Conservation (phyloP, 2,113 vertebrate genomes). For the Myodes glareolus region DNA sequence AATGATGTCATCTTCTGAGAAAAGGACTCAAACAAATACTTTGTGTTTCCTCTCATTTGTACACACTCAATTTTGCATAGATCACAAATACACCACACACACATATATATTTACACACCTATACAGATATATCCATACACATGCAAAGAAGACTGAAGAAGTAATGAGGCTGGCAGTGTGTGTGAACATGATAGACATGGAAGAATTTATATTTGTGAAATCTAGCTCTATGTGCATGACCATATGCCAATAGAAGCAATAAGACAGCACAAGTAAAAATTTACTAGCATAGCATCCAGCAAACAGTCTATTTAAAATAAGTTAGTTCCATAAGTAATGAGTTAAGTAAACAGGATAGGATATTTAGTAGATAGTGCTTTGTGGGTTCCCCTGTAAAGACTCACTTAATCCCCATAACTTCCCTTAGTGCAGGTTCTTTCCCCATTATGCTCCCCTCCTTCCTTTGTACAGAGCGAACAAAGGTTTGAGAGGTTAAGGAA, state of each 20-base stretch:
- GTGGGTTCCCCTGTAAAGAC: neutral
- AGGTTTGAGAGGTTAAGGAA: constrained; percentile 48
- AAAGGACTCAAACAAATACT: neutral
- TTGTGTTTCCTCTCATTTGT: neutral
- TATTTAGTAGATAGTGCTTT: constrained; percentile 27
- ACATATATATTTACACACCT: too few relatives aligned
- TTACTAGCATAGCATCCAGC: neutral
- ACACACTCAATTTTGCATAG: neutral
- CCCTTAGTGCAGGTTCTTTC: neutral
- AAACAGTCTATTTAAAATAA: constrained; percentile 1
- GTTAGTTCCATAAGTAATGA: neutral
- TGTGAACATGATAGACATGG: neutral
- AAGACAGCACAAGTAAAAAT: neutral
- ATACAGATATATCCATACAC: neutral
- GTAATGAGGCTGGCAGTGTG: neutral
- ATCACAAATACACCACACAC: neutral
- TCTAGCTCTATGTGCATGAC: neutral
- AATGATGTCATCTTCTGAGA: neutral
- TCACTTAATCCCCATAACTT: constrained; percentile 3
- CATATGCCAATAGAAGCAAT: neutral
- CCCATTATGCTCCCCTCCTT: neutral
- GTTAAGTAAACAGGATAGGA: neutral
- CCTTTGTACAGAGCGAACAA: constrained; percentile 41
- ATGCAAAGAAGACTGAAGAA: neutral
- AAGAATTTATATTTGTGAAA: neutral